Evolutionary conservation across 2,113 vertebrate species (phyloP).

Genomic region (Cyprinodon brontotheroides): DNA sequence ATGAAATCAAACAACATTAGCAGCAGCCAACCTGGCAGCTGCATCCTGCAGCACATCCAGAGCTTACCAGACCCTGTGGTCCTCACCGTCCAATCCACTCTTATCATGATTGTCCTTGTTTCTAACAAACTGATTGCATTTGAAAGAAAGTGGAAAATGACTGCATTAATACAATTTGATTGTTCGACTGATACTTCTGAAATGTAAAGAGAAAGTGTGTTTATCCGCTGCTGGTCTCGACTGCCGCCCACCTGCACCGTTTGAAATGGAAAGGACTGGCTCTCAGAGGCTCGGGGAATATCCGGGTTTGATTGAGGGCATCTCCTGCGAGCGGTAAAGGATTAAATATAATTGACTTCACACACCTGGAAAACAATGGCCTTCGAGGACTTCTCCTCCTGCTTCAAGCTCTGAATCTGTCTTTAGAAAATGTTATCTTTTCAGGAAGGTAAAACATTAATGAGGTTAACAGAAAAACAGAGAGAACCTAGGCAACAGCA

Average conservation of each 20-base stretch:
- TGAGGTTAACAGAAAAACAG: background rate
- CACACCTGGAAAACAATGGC: conserved; percentile 57
- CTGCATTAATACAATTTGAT: conserved; percentile 18
- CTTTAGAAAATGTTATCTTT: conserved; percentile 28
- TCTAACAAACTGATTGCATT: conserved; percentile 30
- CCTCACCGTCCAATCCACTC: conserved; percentile 16
- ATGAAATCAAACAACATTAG: conserved; percentile 69
- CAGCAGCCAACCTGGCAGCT: conserved; percentile 56
- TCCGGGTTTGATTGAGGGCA: conserved; percentile 57
- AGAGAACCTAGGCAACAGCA: background rate
- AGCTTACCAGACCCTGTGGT: conserved; percentile 16
- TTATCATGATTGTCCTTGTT: background rate
- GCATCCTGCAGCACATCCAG: conserved; percentile 50
- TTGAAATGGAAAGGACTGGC: conserved; percentile 38
- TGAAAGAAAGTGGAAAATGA: conserved; percentile 31
- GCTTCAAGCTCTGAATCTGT: conserved; percentile 8
- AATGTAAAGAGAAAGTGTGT: conserved; percentile 39
- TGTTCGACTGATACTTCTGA: conserved; percentile 1
- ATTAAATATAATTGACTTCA: conserved; percentile 67
- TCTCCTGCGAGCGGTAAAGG: conserved; percentile 45
- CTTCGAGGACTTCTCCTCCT: conserved; percentile 37
- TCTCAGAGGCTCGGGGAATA: conserved; percentile 38
- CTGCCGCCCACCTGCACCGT: conserved; percentile 30
- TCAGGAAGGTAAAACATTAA: conserved; percentile 12
- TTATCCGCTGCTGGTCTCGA: conserved; percentile 36